These are phyloP conservation scores for Carettochelys insculpta DNA, from an alignment of 2,113 vertebrate species.

Conservation along the genomic window DNA sequence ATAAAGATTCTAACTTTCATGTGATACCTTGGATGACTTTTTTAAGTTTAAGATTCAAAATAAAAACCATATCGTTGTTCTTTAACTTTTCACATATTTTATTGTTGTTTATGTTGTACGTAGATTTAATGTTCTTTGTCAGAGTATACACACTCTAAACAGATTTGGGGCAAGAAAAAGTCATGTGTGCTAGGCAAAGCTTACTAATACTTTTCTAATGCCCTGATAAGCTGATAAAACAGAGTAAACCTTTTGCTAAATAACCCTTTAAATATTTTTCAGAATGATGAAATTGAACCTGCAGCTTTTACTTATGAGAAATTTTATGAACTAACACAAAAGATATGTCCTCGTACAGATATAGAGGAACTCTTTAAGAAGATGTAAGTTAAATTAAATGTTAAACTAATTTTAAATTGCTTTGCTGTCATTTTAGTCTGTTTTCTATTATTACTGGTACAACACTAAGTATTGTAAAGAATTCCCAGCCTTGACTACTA, in stretches of 20 bases:
- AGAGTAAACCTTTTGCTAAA: background rate
- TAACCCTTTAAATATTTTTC: constrained; percentile 51
- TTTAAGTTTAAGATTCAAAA: constrained; percentile 17
- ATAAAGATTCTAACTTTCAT: background rate
- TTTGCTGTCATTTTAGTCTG: constrained; percentile 44
- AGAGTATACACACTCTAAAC: background rate
- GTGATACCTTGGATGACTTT: background rate
- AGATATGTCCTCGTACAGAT: constrained; percentile 98
- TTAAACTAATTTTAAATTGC: background rate
- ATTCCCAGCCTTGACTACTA: background rate
- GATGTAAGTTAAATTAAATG: constrained; percentile 84
- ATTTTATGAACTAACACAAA: constrained; percentile 98
- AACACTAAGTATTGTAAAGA: constrained; percentile 11
- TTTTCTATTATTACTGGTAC: constrained; percentile 18
- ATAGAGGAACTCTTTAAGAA: constrained; percentile 98
- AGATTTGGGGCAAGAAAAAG: background rate
- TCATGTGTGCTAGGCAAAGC: background rate
- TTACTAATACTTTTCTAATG: background rate
- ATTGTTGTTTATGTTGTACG: background rate
- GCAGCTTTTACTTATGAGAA: constrained; percentile 94
- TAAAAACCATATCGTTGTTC: background rate
- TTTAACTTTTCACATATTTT: background rate
- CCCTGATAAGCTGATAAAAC: background rate
- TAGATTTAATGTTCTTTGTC: background rate
- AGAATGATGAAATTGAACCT: constrained; percentile 99